Percentiles rank a stretch among this genome's conserved stretches.
phyloP scores from a whole-genome alignment of 2,113 vertebrate genomes.

The Rutilus rutilus region DNA sequence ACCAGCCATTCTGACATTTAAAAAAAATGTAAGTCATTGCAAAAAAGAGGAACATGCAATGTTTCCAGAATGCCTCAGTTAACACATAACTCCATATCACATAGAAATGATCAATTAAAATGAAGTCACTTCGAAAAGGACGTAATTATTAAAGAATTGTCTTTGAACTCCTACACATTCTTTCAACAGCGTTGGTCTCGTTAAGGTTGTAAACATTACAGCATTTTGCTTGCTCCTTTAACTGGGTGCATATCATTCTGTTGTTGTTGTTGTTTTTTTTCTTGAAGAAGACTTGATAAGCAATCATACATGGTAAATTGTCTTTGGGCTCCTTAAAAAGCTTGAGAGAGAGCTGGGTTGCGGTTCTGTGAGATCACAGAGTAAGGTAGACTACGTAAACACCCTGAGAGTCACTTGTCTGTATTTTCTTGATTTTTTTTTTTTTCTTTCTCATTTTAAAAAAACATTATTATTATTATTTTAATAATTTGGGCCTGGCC shows the following conservation, averaged over 20 bases:
- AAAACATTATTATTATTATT: slow-evolving; percentile 55
- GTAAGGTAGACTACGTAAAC: slow-evolving; percentile 73
- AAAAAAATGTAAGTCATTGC: slow-evolving; percentile 70
- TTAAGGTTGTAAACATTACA: slow-evolving; percentile 81
- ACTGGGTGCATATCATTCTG: slow-evolving; percentile 58
- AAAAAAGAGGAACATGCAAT: slow-evolving; percentile 80
- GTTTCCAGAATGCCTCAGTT: slow-evolving; percentile 72
- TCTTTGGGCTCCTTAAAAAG: slow-evolving; percentile 77
- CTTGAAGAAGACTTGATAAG: slow-evolving; percentile 66
- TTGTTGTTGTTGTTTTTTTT: slow-evolving; percentile 34
- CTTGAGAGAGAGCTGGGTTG: slow-evolving; percentile 69
- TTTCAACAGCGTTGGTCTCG: slow-evolving; percentile 82
- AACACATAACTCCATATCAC: slow-evolving; percentile 79
- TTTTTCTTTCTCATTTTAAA: slow-evolving; percentile 56
- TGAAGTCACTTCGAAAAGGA: slow-evolving; percentile 74
- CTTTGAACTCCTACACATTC: slow-evolving; percentile 78
- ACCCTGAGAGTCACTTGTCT: slow-evolving; percentile 80
- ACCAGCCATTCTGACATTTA: slow-evolving; percentile 79
- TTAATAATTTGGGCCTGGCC: slow-evolving; percentile 67
- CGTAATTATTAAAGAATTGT: slow-evolving; percentile 72
- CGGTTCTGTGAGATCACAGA: slow-evolving; percentile 66
- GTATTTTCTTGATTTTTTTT: slow-evolving; percentile 57
- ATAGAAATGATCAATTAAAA: slow-evolving; percentile 75
- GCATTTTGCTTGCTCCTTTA: slow-evolving; percentile 68
- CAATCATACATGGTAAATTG: slow-evolving; percentile 66